phyloP scores from a whole-genome alignment of 92 coral and sea anemone genomes.

The Paragorgia papillata region DNA sequence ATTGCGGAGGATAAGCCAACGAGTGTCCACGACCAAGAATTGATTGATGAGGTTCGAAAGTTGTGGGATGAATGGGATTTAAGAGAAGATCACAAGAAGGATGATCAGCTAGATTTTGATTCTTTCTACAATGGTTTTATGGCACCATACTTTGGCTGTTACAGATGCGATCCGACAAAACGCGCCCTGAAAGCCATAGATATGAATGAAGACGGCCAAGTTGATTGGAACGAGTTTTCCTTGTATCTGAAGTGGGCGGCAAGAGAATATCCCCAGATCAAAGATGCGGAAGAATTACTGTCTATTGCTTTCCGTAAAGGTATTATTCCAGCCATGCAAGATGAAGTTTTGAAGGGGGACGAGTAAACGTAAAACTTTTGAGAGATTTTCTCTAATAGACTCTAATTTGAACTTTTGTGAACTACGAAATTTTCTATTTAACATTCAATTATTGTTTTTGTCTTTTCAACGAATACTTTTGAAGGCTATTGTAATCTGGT shows the following conservation, averaged over 20 bases:
- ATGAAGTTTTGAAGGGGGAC: slow-evolving; percentile 15
- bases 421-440: too few species aligned
- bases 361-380: background rate
- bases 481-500: too few species aligned
- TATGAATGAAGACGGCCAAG: slow-evolving; percentile 69
- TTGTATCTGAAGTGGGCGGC: slow-evolving; percentile 80
- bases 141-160: slow-evolving; percentile 79
- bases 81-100: slow-evolving; percentile 39
- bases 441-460: too few species aligned
- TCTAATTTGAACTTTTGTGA: too few species aligned
- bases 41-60: slow-evolving; percentile 54
- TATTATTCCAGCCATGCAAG: slow-evolving; percentile 84
- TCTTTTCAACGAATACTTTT: too few species aligned
- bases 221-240: slow-evolving; percentile 74
- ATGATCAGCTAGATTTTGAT: slow-evolving; percentile 63
- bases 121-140: slow-evolving; percentile 78
- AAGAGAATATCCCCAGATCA: slow-evolving; percentile 68
- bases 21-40: slow-evolving; percentile 42
- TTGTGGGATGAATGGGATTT: slow-evolving; percentile 64
- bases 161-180: slow-evolving; percentile 59
- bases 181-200: slow-evolving; percentile 67
- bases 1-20: slow-evolving; percentile 53
- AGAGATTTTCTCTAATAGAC: too few species aligned
- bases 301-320: slow-evolving; percentile 72
- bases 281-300: slow-evolving; percentile 66